Evolutionary conservation across 2,888 invertebrate genomes (phyloP), one percentile per base, ranked within the genome.

Genomic region (Diaprepes abbreviatus): DNA sequence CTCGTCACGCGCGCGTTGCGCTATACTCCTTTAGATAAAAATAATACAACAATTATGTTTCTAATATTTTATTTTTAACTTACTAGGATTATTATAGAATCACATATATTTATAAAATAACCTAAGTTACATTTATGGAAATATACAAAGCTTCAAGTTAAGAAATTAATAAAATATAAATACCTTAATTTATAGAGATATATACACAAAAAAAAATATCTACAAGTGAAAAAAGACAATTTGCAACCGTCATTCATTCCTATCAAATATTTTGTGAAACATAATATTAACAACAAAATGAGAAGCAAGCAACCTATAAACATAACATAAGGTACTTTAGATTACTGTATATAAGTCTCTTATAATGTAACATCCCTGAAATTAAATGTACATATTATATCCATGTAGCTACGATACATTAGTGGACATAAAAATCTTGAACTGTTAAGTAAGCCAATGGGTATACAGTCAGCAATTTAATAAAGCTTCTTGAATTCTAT

Each of bases 291-390:
- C 9, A 50, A 50, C 48, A 28, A 50, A 50, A 19, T 33, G 14
- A 38, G 21, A 21, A 55, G 19, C 17, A 38, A 55, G 55, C 38
- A 55, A 55, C 55, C 14, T 6, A 38, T 55, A 9, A 12, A 36
- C 2, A 17, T 54, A 36, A 54, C 16, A n/a, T 50, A 35, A 17
- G 57, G 57, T 57, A 57, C 43, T 40, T 14, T 43, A 58, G 40
- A 14, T 28, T 60, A 50, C 16, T 60, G 45, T 60, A 60, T 19
- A 35, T 60, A 60, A 14, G 48, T 60, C 31, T 59, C 59, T 31
- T 59, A 60, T 35, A 36, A 48, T 16, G 17, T 59, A 59, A 59
- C 59, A 60, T 60, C 60, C 60, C 60, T 60, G 60, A 60, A 36
- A 60, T 21, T 19, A 60, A 48, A 50, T 60, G 50, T 50, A 59